Conservation (phyloP, 2,113 vertebrate genomes). For the Chunga burmeisteri region DNA sequence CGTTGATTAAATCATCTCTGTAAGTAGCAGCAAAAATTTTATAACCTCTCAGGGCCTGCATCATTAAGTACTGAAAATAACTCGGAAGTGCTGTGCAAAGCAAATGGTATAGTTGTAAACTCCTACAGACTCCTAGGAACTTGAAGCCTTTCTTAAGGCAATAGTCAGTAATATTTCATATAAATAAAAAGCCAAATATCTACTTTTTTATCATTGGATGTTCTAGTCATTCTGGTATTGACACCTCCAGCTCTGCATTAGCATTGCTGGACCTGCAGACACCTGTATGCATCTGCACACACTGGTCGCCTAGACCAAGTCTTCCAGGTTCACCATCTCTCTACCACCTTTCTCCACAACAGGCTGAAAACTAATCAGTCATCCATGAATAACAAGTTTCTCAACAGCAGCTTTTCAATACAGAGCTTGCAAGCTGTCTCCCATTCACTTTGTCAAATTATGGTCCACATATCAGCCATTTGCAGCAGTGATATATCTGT, state of each 20-base stretch:
- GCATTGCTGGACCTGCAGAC: not conserved
- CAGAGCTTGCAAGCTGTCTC: constrained; percentile 50
- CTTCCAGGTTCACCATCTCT: not conserved
- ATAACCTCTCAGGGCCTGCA: constrained; percentile 38
- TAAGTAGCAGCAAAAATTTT: constrained; percentile 53
- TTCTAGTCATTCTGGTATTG: not conserved
- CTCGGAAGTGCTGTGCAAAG: constrained; percentile 5
- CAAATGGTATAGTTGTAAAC: constrained; percentile 39
- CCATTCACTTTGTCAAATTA: constrained; percentile 50
- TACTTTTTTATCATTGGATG: not conserved
- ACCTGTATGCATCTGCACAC: not conserved
- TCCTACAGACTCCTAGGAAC: not conserved
- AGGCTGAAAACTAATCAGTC: not conserved
- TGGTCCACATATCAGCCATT: constrained; percentile 41
- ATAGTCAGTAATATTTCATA: not conserved
- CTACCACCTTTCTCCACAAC: not conserved
- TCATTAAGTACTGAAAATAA: constrained; percentile 61
- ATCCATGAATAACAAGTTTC: constrained; percentile 28
- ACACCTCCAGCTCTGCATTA: not conserved
- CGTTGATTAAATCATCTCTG: constrained; percentile 30
- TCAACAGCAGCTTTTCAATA: constrained; percentile 50
- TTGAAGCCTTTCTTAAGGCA: not conserved
- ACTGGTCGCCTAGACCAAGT: not conserved
- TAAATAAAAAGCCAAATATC: not conserved
- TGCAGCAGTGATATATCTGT: constrained; percentile 49